phyloP scores from a whole-genome alignment of 2,888 invertebrate species.

The Apocheima hispidaria region DNA sequence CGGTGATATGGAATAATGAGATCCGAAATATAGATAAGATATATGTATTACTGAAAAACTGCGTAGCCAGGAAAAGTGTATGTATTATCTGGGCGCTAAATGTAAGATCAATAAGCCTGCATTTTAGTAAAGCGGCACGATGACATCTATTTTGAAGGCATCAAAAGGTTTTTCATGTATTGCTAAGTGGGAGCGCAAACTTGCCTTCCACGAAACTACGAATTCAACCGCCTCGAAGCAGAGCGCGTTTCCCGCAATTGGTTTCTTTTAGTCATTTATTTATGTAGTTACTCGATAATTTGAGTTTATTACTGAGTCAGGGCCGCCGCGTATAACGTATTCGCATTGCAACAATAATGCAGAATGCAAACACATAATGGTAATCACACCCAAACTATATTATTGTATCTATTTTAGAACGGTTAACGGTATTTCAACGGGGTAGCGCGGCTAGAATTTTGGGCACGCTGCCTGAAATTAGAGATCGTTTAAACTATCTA shows the following conservation, averaged over 20 bases:
- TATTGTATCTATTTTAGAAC: too few species aligned
- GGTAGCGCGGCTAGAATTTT: too few species aligned
- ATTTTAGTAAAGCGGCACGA: conserved; percentile 22
- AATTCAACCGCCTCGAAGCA: conserved; percentile 42
- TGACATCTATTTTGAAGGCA: conserved; percentile 23
- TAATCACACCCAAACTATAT: background rate
- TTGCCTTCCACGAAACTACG: conserved; percentile 44
- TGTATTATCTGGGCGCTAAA: conserved; percentile 16
- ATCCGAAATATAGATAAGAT: conserved; percentile 11
- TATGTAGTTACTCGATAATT: conserved; percentile 38
- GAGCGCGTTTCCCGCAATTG: conserved; percentile 39
- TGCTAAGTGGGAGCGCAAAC: conserved; percentile 46
- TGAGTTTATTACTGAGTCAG: conserved; percentile 32
- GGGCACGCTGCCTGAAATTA: too few species aligned
- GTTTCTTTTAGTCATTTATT: conserved; percentile 34
- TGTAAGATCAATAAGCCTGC: conserved; percentile 18
- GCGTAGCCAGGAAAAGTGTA: background rate
- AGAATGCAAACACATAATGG: conserved; percentile 21
- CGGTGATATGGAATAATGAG: conserved; percentile 1
- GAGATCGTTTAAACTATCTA: too few species aligned
- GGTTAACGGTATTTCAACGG: too few species aligned
- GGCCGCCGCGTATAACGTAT: conserved; percentile 19
- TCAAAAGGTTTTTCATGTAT: conserved; percentile 38
- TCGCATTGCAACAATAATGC: conserved; percentile 14
- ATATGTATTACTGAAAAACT: conserved; percentile 3